These are phyloP conservation scores for Bedellia somnulentella DNA, from an alignment of 2,888 invertebrate species.

Conservation along the genomic window DNA sequence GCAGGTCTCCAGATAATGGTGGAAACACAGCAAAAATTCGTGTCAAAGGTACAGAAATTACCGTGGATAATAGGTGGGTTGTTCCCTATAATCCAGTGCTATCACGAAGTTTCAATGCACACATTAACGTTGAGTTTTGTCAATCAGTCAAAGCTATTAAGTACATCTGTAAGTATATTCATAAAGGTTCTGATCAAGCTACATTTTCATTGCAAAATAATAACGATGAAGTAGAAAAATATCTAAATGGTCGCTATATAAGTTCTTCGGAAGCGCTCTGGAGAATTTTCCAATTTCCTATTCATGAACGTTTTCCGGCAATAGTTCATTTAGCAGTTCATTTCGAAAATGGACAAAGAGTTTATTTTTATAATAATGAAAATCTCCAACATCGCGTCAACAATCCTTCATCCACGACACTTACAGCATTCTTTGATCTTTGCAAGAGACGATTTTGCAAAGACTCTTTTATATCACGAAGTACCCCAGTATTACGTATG, in stretches of 20 bases:
- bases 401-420: conserved; percentile 12
- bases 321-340: conserved; percentile 11
- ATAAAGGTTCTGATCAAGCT: conserved; percentile 10
- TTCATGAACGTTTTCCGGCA: conserved; percentile 6
- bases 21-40: conserved; percentile 9
- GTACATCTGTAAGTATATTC: conserved; percentile 14
- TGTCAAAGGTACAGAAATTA: conserved; percentile 8
- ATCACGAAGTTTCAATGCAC: conserved; percentile 10
- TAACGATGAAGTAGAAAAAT: conserved; percentile 11
- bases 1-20: conserved; percentile 14
- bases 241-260: conserved; percentile 12
- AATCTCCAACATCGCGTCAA: conserved; percentile 9
- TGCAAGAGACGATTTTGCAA: conserved; percentile 16
- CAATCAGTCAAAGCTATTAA: conserved; percentile 12
- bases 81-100: conserved; percentile 15
- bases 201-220: conserved; percentile 8
- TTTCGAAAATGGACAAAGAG: conserved; percentile 9
- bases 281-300: conserved; percentile 9
- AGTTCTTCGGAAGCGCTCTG: conserved; percentile 11
- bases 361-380: conserved; percentile 10
- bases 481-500: conserved; percentile 12
- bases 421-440: conserved; percentile 16
- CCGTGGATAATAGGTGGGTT: conserved; percentile 15
- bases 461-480: conserved; percentile 12
- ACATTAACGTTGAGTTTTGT: conserved; percentile 11